These are phyloP conservation scores for Scopus umbretta DNA, from an alignment of 2,113 vertebrate species.

Conservation along the genomic window DNA sequence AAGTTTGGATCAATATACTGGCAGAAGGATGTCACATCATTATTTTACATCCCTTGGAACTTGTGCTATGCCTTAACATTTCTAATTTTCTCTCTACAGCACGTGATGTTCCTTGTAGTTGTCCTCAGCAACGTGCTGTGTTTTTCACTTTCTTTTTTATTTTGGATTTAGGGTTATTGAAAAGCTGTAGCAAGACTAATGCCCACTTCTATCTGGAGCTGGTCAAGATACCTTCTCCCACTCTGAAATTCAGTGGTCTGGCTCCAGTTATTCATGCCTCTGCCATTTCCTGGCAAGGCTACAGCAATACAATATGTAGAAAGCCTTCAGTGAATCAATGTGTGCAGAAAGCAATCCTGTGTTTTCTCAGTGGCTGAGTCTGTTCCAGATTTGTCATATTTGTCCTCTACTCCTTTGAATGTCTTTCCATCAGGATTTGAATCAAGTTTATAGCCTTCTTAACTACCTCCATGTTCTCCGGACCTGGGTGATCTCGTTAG, in stretches of 20 bases:
- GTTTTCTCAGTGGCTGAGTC: not conserved
- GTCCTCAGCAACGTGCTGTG: not conserved
- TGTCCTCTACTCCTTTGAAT: not conserved
- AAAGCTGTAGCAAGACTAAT: not conserved
- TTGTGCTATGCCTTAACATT: not conserved
- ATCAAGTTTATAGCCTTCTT: not conserved
- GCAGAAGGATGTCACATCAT: not conserved
- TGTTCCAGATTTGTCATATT: not conserved
- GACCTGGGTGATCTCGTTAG: too few relatives aligned
- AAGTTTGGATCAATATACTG: not conserved
- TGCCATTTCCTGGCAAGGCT: not conserved
- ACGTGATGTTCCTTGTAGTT: not conserved
- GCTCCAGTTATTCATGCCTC: not conserved
- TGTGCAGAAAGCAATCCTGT: not conserved
- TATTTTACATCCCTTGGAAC: not conserved
- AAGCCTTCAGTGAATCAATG: not conserved
- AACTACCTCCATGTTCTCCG: not conserved
- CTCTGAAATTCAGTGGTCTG: not conserved
- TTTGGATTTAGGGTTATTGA: not conserved
- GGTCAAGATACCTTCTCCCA: not conserved
- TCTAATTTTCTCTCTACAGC: not conserved
- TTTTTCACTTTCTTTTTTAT: not conserved
- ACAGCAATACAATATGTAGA: not conserved
- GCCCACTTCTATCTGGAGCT: not conserved
- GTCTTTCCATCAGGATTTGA: not conserved